Evolutionary conservation across 2,113 vertebrate genomes (phyloP).

Genomic region (Planiliza haematocheilus): DNA sequence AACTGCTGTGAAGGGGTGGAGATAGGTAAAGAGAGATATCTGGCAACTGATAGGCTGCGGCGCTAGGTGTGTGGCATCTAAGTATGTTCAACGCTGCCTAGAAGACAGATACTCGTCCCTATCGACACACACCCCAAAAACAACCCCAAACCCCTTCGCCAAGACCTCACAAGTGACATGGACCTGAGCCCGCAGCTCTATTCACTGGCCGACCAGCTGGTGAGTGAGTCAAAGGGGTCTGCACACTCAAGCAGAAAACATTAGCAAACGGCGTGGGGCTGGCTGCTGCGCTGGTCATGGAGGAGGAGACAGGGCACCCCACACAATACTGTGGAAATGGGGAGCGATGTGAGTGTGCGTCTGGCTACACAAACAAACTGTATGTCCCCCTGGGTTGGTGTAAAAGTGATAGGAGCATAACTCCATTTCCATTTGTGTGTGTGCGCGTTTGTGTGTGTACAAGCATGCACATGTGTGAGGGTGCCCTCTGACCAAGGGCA

Average conservation of each 20-base stretch:
- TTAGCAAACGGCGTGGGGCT: slow-evolving; percentile 78
- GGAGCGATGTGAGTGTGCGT: slow-evolving; percentile 48
- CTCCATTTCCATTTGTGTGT: slow-evolving; percentile 42
- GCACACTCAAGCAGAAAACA: slow-evolving; percentile 89
- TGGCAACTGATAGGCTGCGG: slow-evolving; percentile 85
- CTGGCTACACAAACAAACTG: slow-evolving; percentile 38
- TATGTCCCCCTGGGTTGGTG: slow-evolving; percentile 23
- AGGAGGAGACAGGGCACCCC: slow-evolving; percentile 55
- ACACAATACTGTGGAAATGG: slow-evolving; percentile 47
- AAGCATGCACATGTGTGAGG: slow-evolving; percentile 41
- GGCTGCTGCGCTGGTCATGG: slow-evolving; percentile 63
- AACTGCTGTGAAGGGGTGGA: not conserved
- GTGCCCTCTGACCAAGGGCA: slow-evolving; percentile 66
- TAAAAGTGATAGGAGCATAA: slow-evolving; percentile 18
- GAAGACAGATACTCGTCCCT: slow-evolving; percentile 70
- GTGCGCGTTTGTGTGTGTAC: slow-evolving; percentile 8
- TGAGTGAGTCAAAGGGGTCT: slow-evolving; percentile 93
- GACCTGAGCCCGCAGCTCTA: slow-evolving; percentile 91
- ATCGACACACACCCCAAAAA: slow-evolving; percentile 17
- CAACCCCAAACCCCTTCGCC: slow-evolving; percentile 86
- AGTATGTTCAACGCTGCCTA: slow-evolving; percentile 4
- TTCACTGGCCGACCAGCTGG: slow-evolving; percentile 96
- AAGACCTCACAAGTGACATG: slow-evolving; percentile 99
- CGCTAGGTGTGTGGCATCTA: slow-evolving; percentile 69
- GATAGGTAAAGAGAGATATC: no score